Evolutionary conservation across 2,113 vertebrate genomes (phyloP).

Genomic region (Rhynchomys soricoides): DNA sequence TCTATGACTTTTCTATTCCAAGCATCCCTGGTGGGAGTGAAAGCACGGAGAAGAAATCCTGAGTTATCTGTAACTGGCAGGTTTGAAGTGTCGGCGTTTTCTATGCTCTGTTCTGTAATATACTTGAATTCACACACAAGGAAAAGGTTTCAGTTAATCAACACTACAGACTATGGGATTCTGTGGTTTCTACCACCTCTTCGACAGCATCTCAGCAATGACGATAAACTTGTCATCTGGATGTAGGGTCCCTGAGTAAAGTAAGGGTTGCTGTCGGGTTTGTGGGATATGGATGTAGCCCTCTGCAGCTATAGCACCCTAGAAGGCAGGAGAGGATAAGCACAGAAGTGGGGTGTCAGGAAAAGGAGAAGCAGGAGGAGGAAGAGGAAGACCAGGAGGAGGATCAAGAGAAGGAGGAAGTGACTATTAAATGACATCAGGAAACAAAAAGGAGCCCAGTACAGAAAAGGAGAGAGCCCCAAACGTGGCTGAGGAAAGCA

Average conservation of each 20-base stretch:
- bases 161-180: background rate
- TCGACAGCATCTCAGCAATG: background rate
- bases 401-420: background rate
- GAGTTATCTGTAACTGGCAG: background rate
- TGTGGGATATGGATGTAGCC: background rate
- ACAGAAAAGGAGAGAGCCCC: background rate
- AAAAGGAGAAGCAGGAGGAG: background rate
- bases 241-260: background rate
- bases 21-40: background rate
- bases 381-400: background rate
- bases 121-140: background rate
- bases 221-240: background rate
- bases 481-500: background rate
- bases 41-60: conserved; percentile 39
- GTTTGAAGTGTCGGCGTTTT: background rate
- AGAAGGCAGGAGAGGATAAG: background rate
- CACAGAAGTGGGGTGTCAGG: background rate
- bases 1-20: conserved; percentile 12
- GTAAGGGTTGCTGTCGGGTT: background rate
- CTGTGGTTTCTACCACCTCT: background rate
- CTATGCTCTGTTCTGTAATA: background rate
- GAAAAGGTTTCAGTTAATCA: background rate
- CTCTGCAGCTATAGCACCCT: background rate
- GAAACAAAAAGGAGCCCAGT: background rate
- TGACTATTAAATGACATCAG: background rate